phyloP scores from a whole-genome alignment of 2,888 invertebrate genomes.

The Drosophila vallismaia region DNA sequence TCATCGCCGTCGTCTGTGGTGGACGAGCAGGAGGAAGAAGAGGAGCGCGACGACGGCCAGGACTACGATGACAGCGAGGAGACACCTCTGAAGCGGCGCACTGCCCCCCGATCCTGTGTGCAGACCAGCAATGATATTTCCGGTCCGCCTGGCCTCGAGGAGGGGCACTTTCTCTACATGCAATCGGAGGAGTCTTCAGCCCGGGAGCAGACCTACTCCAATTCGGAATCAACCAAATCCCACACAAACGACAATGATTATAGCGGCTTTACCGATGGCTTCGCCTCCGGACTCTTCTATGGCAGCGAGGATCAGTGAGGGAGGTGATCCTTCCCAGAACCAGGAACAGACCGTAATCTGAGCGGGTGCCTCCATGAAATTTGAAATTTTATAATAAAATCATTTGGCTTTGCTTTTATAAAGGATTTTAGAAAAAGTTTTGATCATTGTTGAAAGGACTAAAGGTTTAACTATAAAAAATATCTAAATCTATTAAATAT shows the following conservation, averaged over 20 bases:
- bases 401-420: neutral
- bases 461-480: too few species aligned
- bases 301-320: constrained; percentile 10
- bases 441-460: too few species aligned
- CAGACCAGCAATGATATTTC: constrained; percentile 14
- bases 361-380: constrained; percentile 7
- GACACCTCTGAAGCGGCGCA: constrained; percentile 44
- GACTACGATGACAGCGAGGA: constrained; percentile 31
- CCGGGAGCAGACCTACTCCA: neutral
- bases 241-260: constrained; percentile 1
- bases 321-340: neutral
- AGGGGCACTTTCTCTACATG: neutral
- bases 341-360: neutral
- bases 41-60: constrained; percentile 32
- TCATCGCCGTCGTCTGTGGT: neutral
- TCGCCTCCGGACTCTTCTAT: constrained; percentile 36
- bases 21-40: constrained; percentile 14
- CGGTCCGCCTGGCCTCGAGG: neutral
- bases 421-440: neutral
- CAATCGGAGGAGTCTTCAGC: neutral
- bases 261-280: constrained; percentile 57
- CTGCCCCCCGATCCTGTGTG: constrained; percentile 51
- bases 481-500: too few species aligned
- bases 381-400: neutral
- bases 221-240: neutral